Percentiles rank a stretch among this genome's conserved stretches.
phyloP scores from a whole-genome alignment of 1,140 invertebrate genomes.

The Musca domestica region DNA sequence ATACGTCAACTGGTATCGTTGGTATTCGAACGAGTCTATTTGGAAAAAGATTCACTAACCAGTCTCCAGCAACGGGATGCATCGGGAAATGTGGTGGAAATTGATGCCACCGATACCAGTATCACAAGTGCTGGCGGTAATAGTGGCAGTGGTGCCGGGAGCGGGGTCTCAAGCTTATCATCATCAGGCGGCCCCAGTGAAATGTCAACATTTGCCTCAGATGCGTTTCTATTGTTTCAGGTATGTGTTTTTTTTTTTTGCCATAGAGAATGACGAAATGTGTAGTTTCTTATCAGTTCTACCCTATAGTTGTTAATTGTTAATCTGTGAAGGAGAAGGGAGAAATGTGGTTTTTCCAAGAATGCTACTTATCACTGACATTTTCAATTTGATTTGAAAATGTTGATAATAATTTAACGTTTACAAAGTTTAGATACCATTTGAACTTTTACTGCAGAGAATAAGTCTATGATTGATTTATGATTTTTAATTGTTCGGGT shows the following conservation, averaged over 20 bases:
- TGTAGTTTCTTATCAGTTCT: too few relatives aligned
- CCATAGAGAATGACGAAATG: too few relatives aligned
- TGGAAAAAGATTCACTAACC: constrained; percentile 56
- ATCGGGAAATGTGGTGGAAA: constrained; percentile 19
- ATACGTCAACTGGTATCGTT: constrained; percentile 93
- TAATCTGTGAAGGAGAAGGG: too few relatives aligned
- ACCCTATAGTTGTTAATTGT: too few relatives aligned
- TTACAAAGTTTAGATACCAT: too few relatives aligned
- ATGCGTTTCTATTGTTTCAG: constrained; percentile 95
- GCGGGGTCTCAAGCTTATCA: constrained; percentile 21
- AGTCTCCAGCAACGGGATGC: constrained; percentile 30
- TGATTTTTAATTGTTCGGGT: too few relatives aligned
- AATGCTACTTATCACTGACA: too few relatives aligned
- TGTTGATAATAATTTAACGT: neutral
- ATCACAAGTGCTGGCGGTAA: constrained; percentile 17
- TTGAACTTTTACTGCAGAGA: too few relatives aligned
- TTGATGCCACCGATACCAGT: constrained; percentile 20
- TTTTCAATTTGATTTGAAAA: constrained; percentile 1
- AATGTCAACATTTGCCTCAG: constrained; percentile 83
- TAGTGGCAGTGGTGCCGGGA: constrained; percentile 21
- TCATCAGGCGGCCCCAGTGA: constrained; percentile 49
- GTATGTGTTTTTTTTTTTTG: constrained; percentile 54
- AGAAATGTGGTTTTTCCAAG: too few relatives aligned
- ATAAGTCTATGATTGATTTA: too few relatives aligned
- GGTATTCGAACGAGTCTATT: constrained; percentile 91